Evolutionary conservation across 53 echinoderm and acorn worm species (phyloP).

Genomic region (Luidia sarsii): DNA sequence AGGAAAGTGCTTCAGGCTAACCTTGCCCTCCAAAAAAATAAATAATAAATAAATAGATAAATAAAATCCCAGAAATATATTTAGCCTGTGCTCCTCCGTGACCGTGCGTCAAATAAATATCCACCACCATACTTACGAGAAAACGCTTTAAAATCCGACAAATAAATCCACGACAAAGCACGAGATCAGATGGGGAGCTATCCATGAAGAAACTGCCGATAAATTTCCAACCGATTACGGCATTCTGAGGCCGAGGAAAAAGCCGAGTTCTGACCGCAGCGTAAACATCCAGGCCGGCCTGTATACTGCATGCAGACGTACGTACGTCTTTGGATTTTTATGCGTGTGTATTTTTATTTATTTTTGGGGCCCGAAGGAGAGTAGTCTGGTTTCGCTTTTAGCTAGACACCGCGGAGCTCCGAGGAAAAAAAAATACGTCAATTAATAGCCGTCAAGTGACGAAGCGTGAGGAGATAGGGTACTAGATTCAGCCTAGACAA

Average conservation of each 20-base stretch:
- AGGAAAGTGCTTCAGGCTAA: background rate
- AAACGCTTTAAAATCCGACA: constrained; percentile 2
- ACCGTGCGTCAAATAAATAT: no score
- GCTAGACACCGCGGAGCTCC: no score
- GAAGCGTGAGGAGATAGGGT: constrained; percentile 17
- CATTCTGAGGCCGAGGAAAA: constrained; percentile 30
- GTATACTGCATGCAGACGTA: no score
- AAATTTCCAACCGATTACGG: constrained; percentile 28
- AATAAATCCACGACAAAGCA: constrained; percentile 38
- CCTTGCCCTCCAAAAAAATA: no score
- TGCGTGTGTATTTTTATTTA: background rate
- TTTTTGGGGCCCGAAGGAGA: constrained; percentile 9
- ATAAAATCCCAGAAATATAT: no score
- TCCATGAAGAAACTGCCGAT: constrained; percentile 28
- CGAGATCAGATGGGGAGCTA: constrained; percentile 37
- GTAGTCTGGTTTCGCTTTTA: no score
- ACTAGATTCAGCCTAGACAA: constrained; percentile 21
- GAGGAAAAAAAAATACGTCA: constrained; percentile 3
- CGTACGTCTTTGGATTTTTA: background rate
- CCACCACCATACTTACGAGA: constrained; percentile 2
- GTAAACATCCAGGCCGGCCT: constrained; percentile 22
- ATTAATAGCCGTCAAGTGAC: background rate
- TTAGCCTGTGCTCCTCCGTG: no score
- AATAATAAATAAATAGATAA: no score
- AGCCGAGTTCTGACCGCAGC: constrained; percentile 1